These are phyloP conservation scores for Rhinogobius similis DNA, from an alignment of 2,113 vertebrate genomes.

Conservation along the genomic window DNA sequence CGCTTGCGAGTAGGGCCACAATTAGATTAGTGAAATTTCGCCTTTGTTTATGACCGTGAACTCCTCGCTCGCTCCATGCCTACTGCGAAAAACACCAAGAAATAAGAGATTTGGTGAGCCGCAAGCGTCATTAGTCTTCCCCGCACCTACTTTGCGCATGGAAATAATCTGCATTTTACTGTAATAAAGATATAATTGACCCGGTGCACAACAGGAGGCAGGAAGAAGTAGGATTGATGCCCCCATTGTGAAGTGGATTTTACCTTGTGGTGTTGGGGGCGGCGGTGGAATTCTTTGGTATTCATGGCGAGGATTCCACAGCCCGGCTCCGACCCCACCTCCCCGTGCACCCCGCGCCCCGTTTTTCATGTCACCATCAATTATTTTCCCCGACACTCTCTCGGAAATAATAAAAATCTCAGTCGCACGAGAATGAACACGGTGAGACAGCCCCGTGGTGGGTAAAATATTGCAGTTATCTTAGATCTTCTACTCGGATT, in stretches of 20 bases:
- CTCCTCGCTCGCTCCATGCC: slow-evolving; percentile 41
- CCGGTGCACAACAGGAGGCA: slow-evolving; percentile 54
- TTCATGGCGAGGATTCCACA: slow-evolving; percentile 39
- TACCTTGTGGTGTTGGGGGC: slow-evolving; percentile 29
- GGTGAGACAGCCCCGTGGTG: slow-evolving; percentile 26
- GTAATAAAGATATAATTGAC: slow-evolving; percentile 76
- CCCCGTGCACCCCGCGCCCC: slow-evolving; percentile 34
- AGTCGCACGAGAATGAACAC: slow-evolving; percentile 28
- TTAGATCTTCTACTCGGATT: slow-evolving; percentile 21
- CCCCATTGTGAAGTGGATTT: slow-evolving; percentile 60
- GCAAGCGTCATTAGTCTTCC: slow-evolving; percentile 57
- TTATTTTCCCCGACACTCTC: slow-evolving; percentile 58
- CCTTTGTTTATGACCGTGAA: slow-evolving; percentile 69
- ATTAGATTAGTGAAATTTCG: slow-evolving; percentile 71
- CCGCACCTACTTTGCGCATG: slow-evolving; percentile 35
- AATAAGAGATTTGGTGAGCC: slow-evolving; percentile 41
- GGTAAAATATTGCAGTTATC: slow-evolving; percentile 15
- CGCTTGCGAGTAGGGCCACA: slow-evolving; percentile 64
- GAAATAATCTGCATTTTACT: slow-evolving; percentile 67
- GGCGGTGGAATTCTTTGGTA: slow-evolving; percentile 54
- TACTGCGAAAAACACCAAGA: slow-evolving; percentile 33
- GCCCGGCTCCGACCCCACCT: slow-evolving; percentile 16
- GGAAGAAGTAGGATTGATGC: slow-evolving; percentile 66
- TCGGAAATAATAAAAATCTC: slow-evolving; percentile 38
- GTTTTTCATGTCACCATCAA: slow-evolving; percentile 57